Conservation (phyloP, 2,113 vertebrate species). For the Gavia stellata region DNA sequence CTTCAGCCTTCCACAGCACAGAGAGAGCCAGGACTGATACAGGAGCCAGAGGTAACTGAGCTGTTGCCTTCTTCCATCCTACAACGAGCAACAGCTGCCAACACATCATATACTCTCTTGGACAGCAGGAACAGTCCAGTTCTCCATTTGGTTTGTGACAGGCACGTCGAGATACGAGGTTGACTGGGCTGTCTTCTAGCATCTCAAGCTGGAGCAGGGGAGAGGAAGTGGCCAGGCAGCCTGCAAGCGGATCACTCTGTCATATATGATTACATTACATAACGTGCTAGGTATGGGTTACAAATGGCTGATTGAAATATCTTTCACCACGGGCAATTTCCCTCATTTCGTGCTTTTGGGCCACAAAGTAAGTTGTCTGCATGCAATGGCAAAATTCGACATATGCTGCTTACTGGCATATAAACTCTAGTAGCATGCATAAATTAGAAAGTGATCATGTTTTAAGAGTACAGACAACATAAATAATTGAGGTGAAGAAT, state of each 20-base stretch:
- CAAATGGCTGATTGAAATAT: neutral
- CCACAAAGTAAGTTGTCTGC: neutral
- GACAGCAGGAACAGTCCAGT: neutral
- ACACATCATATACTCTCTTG: neutral
- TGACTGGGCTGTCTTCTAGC: neutral
- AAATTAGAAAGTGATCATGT: neutral
- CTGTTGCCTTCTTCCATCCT: neutral
- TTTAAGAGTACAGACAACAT: neutral
- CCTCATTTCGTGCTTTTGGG: neutral
- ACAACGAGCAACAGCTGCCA: neutral
- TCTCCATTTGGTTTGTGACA: neutral
- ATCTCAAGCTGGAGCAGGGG: neutral
- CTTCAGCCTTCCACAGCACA: neutral
- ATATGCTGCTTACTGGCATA: neutral
- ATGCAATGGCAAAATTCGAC: neutral
- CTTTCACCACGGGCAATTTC: neutral
- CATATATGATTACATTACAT: neutral
- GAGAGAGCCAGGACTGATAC: neutral
- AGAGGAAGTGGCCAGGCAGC: neutral
- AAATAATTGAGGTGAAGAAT: neutral
- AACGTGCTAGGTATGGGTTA: neutral
- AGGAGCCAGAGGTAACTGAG: neutral
- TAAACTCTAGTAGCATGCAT: neutral
- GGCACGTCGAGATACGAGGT: neutral
- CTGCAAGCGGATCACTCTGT: neutral